Percentiles rank a stretch among this genome's conserved stretches.
These are phyloP conservation scores for Meleagris gallopavo DNA, from an alignment of 2,113 vertebrate genomes.

Conservation along the genomic window DNA sequence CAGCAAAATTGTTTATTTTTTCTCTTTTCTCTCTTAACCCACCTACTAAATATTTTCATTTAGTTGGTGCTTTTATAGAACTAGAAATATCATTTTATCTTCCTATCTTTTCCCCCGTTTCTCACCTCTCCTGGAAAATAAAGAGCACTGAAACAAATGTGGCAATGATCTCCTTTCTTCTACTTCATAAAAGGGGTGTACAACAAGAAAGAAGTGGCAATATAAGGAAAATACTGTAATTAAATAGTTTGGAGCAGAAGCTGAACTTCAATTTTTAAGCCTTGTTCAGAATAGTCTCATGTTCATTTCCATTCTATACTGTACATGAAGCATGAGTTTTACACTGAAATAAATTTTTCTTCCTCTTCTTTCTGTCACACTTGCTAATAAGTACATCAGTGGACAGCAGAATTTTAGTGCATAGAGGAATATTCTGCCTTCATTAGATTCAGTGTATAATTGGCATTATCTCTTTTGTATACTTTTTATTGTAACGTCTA, in stretches of 20 bases:
- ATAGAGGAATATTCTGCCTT: not conserved
- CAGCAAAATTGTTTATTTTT: not conserved
- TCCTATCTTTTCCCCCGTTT: not conserved
- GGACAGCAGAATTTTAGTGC: not conserved
- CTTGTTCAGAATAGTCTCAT: not conserved
- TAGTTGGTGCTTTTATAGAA: not conserved
- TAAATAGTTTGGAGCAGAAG: not conserved
- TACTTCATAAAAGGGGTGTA: not conserved
- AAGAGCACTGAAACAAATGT: not conserved
- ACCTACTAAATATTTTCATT: not conserved
- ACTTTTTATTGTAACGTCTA: not conserved
- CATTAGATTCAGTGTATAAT: not conserved
- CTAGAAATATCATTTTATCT: not conserved
- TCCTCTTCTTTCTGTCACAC: accelerated
- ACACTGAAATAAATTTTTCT: not conserved
- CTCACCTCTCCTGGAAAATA: not conserved
- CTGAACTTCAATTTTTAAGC: not conserved
- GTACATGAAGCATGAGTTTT: not conserved
- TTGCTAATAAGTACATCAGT: not conserved
- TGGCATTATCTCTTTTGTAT: not conserved
- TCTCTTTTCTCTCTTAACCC: not conserved
- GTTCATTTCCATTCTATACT: not conserved
- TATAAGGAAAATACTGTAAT: not conserved
- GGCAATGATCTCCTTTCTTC: not conserved
- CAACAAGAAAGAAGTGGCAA: not conserved